phyloP scores from a whole-genome alignment of 2,113 vertebrate genomes.

The Nannobrachium achirus region DNA sequence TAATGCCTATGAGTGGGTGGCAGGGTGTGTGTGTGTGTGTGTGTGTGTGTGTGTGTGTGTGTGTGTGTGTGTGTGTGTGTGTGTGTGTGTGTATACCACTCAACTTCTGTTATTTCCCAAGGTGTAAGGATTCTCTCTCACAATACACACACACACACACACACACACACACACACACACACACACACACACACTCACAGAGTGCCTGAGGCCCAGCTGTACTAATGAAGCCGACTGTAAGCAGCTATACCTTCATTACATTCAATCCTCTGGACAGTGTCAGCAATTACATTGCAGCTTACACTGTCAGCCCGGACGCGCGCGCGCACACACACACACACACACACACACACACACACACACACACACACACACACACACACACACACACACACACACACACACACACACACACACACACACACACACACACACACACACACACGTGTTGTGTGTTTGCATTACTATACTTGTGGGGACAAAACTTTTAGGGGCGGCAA shows the following conservation, averaged over 20 bases:
- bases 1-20: constrained; percentile 31
- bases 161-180: constrained; percentile 8
- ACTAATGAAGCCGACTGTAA: constrained; percentile 79
- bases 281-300: constrained; percentile 74
- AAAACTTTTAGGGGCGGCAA: too few species aligned
- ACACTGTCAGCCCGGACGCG: constrained; percentile 46
- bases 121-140: constrained; percentile 48
- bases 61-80: constrained; percentile 43
- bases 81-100: constrained; percentile 29
- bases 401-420: constrained; percentile 5
- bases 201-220: constrained; percentile 62
- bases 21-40: constrained; percentile 51
- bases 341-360: neutral
- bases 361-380: constrained; percentile 17
- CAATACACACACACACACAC: constrained; percentile 26
- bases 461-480: too few species aligned
- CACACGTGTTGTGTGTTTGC: too few species aligned
- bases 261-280: constrained; percentile 80
- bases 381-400: neutral
- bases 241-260: constrained; percentile 79
- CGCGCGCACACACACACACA: neutral
- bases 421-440: constrained; percentile 19
- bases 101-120: constrained; percentile 72
- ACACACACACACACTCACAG: constrained; percentile 35
- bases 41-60: constrained; percentile 36